Evolutionary conservation across 2,113 vertebrate species (phyloP).

Genomic region (Eira barbara): DNA sequence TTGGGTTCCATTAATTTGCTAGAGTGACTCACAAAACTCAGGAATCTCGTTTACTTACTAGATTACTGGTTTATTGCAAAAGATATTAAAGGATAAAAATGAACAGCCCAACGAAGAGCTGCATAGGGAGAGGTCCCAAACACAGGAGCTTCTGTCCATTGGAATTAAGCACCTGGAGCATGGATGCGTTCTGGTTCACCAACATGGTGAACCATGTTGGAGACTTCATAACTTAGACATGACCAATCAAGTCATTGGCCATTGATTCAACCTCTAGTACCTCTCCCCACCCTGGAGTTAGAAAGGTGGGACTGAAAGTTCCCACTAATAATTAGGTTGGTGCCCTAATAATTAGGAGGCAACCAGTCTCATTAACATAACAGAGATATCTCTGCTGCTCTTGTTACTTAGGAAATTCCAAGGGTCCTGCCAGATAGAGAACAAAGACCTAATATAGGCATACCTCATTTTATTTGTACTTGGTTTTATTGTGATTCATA

Average conservation of each 20-base stretch:
- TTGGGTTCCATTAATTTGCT: neutral
- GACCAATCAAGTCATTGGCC: neutral
- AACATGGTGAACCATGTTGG: neutral
- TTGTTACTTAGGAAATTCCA: neutral
- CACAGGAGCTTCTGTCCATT: neutral
- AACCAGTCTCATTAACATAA: neutral
- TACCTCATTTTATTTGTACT: neutral
- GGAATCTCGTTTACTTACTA: neutral
- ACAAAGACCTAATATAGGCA: neutral
- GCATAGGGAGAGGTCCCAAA: neutral
- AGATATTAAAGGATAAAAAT: neutral
- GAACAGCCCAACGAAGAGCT: neutral
- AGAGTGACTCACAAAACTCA: neutral
- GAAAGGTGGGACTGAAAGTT: neutral
- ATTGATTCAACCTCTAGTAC: neutral
- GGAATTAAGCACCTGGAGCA: neutral
- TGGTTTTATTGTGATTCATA: neutral
- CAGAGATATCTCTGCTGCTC: neutral
- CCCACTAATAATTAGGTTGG: neutral
- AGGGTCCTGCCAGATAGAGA: neutral
- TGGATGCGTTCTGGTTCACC: neutral
- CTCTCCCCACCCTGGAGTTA: neutral
- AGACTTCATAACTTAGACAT: neutral
- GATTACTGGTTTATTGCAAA: neutral
- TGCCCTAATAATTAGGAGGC: neutral